Conservation (phyloP, 2,888 invertebrate species). For the Cremastinae sp. region DNA sequence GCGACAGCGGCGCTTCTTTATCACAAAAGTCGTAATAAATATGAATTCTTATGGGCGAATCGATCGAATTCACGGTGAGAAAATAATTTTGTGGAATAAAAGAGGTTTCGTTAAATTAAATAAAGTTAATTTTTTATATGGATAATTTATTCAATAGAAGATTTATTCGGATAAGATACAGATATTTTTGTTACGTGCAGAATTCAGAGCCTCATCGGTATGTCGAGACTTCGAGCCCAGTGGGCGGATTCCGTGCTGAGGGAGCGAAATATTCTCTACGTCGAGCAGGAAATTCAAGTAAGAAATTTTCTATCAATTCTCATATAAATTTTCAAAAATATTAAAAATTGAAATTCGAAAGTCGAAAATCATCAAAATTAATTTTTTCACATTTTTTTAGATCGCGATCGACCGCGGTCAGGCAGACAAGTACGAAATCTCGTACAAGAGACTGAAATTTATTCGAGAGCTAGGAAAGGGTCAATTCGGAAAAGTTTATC, state of each 20-base stretch:
- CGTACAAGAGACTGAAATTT: slow-evolving; percentile 81
- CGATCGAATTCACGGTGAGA: slow-evolving; percentile 46
- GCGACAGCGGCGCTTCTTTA: slow-evolving; percentile 44
- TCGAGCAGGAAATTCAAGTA: slow-evolving; percentile 69
- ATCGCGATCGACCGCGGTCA: slow-evolving; percentile 59
- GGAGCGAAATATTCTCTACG: slow-evolving; percentile 71
- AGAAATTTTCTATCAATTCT: slow-evolving; percentile 16
- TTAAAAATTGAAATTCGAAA: too few species aligned
- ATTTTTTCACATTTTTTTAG: slow-evolving; percentile 44
- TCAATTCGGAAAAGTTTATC: slow-evolving; percentile 88
- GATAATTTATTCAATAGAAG: background rate
- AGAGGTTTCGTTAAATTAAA: background rate
- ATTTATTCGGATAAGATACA: background rate
- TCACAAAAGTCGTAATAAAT: slow-evolving; percentile 43
- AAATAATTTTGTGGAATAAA: background rate
- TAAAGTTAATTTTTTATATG: background rate
- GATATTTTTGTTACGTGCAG: slow-evolving; percentile 36
- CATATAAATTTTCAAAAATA: background rate
- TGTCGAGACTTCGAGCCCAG: slow-evolving; percentile 56
- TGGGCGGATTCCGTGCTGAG: slow-evolving; percentile 67
- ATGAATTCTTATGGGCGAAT: slow-evolving; percentile 52
- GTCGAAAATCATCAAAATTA: too few species aligned
- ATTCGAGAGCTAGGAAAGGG: slow-evolving; percentile 86
- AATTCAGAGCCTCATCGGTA: slow-evolving; percentile 40
- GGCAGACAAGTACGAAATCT: slow-evolving; percentile 82